Percentiles rank a stretch among this genome's conserved stretches.
Evolutionary conservation across 2,113 vertebrate species (phyloP).

Genomic region (Nansenia antarctica): DNA sequence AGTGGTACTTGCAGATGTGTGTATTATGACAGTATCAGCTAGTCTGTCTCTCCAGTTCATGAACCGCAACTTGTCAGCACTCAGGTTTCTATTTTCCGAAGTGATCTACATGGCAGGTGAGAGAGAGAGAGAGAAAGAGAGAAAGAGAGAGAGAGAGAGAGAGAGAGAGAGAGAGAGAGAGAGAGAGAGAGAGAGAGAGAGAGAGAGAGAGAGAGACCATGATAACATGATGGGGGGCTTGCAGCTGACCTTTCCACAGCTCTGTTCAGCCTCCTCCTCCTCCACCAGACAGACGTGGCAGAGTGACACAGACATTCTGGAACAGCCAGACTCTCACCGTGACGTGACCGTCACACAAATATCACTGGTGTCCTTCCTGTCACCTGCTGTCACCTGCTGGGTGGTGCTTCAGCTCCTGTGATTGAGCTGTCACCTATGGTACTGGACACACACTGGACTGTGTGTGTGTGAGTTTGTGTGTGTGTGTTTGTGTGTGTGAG

Average conservation of each 20-base stretch:
- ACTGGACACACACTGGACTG: no score
- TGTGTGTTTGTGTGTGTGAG: no score
- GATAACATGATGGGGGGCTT: slow-evolving; percentile 18
- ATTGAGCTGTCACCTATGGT: no score
- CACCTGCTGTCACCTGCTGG: no score
- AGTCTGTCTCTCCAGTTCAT: no score
- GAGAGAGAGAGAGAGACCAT: background rate
- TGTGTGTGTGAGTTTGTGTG: no score
- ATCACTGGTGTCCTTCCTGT: background rate
- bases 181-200: background rate
- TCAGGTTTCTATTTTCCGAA: no score
- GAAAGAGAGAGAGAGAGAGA: background rate
- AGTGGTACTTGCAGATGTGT: no score
- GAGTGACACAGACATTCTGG: slow-evolving; percentile 68
- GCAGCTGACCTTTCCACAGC: slow-evolving; percentile 73
- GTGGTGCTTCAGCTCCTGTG: no score
- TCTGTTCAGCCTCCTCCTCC: slow-evolving; percentile 56
- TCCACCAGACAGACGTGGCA: slow-evolving; percentile 54
- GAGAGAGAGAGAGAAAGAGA: background rate
- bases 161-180: background rate
- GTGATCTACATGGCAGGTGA: no score
- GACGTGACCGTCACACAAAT: background rate
- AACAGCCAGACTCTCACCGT: slow-evolving; percentile 3
- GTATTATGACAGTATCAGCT: no score
- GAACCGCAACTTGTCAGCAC: no score